Base-by-base conservation (phyloP, 2,888 invertebrate genomes). In the Himalopsyche anomala region DNA sequence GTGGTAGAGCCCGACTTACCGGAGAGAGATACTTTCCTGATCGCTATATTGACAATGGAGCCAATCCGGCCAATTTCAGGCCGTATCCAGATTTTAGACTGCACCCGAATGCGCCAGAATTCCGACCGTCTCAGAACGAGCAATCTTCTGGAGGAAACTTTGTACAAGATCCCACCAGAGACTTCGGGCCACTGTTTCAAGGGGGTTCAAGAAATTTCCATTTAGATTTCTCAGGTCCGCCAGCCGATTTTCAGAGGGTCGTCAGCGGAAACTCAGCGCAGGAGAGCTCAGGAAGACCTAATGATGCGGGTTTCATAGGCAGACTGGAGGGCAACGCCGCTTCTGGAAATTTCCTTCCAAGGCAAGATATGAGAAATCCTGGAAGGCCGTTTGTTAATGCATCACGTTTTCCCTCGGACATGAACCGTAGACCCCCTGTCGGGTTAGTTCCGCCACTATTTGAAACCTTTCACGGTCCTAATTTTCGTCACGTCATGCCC, bases 401-500 rank as follows among this genome's bases (percentile, higher is more conserved):
- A 12, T 38, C 74, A 11, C 74, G 74, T 1, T 74, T 45, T 62
- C 79, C 74, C 12, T 42, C 19, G 8, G 80, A 80, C 28, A 42
- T 80, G 42, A 80, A 80, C 36, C 40, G 51, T 17, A 55, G 19
- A 56, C 74, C 81, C 40, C 56, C 56, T 9, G 15, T 55, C 8
- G 69, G 81, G 38, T 28, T 40, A 4, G 38, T 42, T 8, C 51
- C 62, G 28, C 69, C 38, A 89, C 89, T 80, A 89, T 89, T 81
- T 74, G 40, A 17, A 55, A 74, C n/a, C 45, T 74, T 74, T 74
- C 80, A 62, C 9, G 80, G 42, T 38, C n/a, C 36, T 40, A n/a
- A 40, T 15, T 36, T 89, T 88, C 81, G 84, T 88, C 0, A 89
- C 89, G 55, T 15, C 51, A 51, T 89, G 88, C 0, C 15, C 62